These are phyloP conservation scores for Sturmia bella DNA, from an alignment of 2,888 invertebrate genomes.

Conservation along the genomic window DNA sequence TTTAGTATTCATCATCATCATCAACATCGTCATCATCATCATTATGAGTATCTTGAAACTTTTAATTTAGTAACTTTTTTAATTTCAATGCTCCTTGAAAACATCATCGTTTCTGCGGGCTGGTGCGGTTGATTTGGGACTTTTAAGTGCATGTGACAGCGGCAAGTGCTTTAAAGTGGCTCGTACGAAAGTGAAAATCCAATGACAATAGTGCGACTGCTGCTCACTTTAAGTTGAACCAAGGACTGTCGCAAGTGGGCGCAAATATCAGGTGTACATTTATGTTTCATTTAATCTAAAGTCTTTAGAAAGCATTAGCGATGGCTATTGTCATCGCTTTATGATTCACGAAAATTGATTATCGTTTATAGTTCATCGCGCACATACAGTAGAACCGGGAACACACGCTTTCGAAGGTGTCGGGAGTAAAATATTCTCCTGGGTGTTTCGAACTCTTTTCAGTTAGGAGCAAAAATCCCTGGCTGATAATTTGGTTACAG, in stretches of 20 bases:
- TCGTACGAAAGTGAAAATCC: slow-evolving; percentile 47
- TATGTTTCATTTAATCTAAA: not conserved
- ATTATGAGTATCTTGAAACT: slow-evolving; percentile 14
- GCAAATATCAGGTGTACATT: too few relatives aligned
- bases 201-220: slow-evolving; percentile 13
- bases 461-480: too few relatives aligned
- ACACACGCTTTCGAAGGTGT: too few relatives aligned
- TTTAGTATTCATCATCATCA: not conserved
- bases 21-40: slow-evolving; percentile 22
- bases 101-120: not conserved
- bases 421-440: too few relatives aligned
- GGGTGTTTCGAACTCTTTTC: too few relatives aligned
- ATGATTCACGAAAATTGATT: too few relatives aligned
- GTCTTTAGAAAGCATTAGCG: not conserved
- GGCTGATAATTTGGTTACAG: too few relatives aligned
- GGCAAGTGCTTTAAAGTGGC: slow-evolving; percentile 31
- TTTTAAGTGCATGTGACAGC: slow-evolving; percentile 47
- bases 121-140: slow-evolving; percentile 1
- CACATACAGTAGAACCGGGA: too few relatives aligned
- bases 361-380: too few relatives aligned
- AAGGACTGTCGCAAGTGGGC: slow-evolving; percentile 2
- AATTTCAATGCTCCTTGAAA: slow-evolving; percentile 44
- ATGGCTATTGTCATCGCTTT: too few relatives aligned
- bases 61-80: slow-evolving; percentile 9
- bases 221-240: slow-evolving; percentile 29